phyloP scores from a whole-genome alignment of 2,888 invertebrate species.

The Rugalucina vietnamica region DNA sequence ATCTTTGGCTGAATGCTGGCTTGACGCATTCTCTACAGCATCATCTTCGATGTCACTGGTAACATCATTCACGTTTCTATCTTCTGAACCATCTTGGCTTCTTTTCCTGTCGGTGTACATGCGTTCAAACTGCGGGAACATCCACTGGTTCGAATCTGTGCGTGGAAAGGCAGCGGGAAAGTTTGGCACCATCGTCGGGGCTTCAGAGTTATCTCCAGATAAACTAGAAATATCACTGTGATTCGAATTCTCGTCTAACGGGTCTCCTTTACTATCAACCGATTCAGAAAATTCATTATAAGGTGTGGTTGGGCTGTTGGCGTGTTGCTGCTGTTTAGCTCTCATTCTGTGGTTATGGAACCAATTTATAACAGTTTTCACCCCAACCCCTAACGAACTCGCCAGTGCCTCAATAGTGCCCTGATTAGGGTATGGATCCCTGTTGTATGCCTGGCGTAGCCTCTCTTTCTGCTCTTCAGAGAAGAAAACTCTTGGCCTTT shows the following conservation, averaged over 20 bases:
- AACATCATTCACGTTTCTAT: slow-evolving; percentile 38
- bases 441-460: slow-evolving; percentile 94
- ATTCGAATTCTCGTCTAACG: slow-evolving; percentile 77
- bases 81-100: background rate
- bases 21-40: slow-evolving; percentile 43
- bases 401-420: slow-evolving; percentile 98
- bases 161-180: slow-evolving; percentile 65
- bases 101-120: slow-evolving; percentile 40
- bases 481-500: slow-evolving; percentile 94
- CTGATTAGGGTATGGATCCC: slow-evolving; percentile 98
- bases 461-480: slow-evolving; percentile 99
- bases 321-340: slow-evolving; percentile 87
- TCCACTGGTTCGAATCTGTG: slow-evolving; percentile 77
- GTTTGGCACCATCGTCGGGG: slow-evolving; percentile 25
- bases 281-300: slow-evolving; percentile 51
- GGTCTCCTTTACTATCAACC: slow-evolving; percentile 71
- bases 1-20: slow-evolving; percentile 59
- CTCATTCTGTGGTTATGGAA: slow-evolving; percentile 99
- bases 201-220: slow-evolving; percentile 71
- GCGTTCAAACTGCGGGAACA: slow-evolving; percentile 82
- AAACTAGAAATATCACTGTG: slow-evolving; percentile 77
- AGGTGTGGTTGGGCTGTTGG: slow-evolving; percentile 63
- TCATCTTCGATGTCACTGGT: slow-evolving; percentile 57
- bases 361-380: slow-evolving; percentile 99
- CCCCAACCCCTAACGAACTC: slow-evolving; percentile 94